Evolutionary conservation across 2,888 invertebrate genomes (phyloP).

Genomic region (Pristionchus arcanus): DNA sequence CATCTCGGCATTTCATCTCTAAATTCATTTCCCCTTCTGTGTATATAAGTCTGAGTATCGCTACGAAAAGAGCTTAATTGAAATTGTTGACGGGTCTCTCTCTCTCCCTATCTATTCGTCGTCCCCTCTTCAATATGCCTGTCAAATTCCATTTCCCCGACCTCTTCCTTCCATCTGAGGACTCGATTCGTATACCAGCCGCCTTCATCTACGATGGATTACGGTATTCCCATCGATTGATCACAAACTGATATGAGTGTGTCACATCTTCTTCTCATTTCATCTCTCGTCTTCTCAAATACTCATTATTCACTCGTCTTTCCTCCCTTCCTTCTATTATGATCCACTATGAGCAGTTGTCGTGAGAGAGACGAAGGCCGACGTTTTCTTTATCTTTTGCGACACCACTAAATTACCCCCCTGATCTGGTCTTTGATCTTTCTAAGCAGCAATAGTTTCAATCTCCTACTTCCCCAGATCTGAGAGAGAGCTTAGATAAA

Average conservation of each 20-base stretch:
- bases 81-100: conserved; percentile 21
- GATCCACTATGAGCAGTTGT: conserved; percentile 31
- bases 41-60: conserved; percentile 20
- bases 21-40: conserved; percentile 30
- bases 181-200: not conserved
- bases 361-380: not conserved
- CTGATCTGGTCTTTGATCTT: not conserved
- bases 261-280: not conserved
- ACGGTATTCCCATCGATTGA: not conserved
- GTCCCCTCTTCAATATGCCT: conserved; percentile 19
- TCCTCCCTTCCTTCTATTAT: conserved; percentile 31
- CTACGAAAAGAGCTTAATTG: conserved; percentile 34
- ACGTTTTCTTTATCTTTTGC: conserved; percentile 35
- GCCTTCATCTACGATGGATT: not conserved
- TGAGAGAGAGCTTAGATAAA: not conserved
- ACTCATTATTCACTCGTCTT: conserved; percentile 21
- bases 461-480: not conserved
- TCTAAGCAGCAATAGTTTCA: not conserved
- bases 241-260: not conserved
- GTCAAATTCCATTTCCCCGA: conserved; percentile 25
- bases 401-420: not conserved
- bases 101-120: not conserved
- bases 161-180: not conserved
- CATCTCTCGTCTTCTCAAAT: not conserved
- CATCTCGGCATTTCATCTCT: conserved; percentile 31